Evolutionary conservation across 2,113 vertebrate species (phyloP).

Genomic region (Philantomba maxwellii): DNA sequence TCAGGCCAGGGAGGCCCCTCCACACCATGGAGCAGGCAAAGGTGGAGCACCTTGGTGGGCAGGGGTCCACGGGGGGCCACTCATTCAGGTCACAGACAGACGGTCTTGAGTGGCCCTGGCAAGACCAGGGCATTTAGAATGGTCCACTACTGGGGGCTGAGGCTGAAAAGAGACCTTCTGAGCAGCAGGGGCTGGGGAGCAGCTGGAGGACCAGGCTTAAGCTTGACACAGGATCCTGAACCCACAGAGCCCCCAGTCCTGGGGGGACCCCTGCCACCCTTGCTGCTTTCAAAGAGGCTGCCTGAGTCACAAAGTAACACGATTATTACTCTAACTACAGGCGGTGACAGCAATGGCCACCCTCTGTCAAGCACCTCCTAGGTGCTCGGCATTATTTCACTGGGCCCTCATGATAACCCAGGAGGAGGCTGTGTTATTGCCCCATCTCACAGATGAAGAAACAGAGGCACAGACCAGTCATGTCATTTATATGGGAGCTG

Average conservation of each 20-base stretch:
- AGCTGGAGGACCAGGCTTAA: background rate
- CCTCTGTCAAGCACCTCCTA: rapidly evolving
- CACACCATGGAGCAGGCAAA: background rate
- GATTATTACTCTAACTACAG: background rate
- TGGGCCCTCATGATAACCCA: too few species aligned
- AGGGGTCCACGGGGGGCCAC: rapidly evolving
- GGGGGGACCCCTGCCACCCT: background rate
- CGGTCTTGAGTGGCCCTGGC: background rate
- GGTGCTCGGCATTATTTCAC: rapidly evolving
- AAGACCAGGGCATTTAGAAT: background rate
- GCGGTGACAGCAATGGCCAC: rapidly evolving
- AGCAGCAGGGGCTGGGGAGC: background rate
- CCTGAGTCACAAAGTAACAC: background rate
- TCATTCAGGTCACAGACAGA: background rate
- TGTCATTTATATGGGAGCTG: background rate
- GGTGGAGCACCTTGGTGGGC: background rate
- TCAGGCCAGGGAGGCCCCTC: background rate
- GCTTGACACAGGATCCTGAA: background rate
- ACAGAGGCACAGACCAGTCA: background rate
- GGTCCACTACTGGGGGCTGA: background rate
- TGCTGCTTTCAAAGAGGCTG: background rate
- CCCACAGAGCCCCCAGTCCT: background rate
- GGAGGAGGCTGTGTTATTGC: background rate
- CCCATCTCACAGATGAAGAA: background rate
- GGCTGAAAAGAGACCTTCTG: background rate